These are phyloP conservation scores for Ptilorrhoa leucosticta DNA, from an alignment of 2,113 vertebrate genomes.

Conservation along the genomic window DNA sequence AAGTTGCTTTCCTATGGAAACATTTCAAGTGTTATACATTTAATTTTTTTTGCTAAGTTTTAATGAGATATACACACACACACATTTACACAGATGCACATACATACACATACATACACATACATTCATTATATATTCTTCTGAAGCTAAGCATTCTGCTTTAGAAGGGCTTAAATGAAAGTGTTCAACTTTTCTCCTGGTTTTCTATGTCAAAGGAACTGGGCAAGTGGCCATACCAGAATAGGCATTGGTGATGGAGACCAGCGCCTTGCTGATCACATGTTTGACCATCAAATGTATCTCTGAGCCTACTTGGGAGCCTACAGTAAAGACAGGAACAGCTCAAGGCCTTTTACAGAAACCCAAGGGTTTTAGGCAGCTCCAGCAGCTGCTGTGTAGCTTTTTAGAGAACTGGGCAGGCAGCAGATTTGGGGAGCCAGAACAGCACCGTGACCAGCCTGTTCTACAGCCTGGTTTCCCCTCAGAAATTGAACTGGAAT, in stretches of 20 bases:
- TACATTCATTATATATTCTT: neutral
- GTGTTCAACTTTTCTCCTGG: neutral
- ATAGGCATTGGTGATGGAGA: neutral
- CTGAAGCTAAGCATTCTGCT: neutral
- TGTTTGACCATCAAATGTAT: neutral
- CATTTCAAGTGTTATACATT: neutral
- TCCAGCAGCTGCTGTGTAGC: neutral
- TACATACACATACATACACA: neutral
- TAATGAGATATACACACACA: neutral
- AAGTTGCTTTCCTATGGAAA: neutral
- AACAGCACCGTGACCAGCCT: neutral
- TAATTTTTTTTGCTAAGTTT: neutral
- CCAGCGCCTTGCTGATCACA: neutral
- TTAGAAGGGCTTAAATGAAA: neutral
- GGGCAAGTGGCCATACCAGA: neutral
- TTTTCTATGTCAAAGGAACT: neutral
- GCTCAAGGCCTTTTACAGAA: neutral
- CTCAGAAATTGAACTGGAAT: neutral
- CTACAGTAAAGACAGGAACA: neutral
- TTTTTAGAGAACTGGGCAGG: neutral
- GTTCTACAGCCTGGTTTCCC: neutral
- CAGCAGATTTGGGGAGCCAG: neutral
- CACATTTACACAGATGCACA: neutral
- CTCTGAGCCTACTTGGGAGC: neutral
- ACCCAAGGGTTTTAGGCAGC: neutral